Evolutionary conservation across 2,113 vertebrate genomes (phyloP), one percentile per base, ranked within the genome.

Genomic region (Protobothrops flavoviridis): DNA sequence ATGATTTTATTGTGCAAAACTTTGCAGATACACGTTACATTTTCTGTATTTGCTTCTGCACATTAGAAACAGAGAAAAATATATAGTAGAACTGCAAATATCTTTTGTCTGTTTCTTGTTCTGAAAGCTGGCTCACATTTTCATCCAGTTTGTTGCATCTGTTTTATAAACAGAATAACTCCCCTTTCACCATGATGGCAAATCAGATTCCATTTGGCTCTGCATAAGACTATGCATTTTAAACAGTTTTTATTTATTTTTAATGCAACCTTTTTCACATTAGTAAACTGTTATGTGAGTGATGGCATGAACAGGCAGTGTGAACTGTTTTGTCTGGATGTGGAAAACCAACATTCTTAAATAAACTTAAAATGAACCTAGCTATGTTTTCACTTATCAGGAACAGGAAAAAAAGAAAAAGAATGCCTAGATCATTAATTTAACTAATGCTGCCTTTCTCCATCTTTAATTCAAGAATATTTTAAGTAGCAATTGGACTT

Each of bases 221-320:
- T 24, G 56, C 91, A 90, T 48, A 43, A 93, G 91, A 57, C 11
- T 2, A 39, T 3, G 4, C 0, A 4, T 93, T 95, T 92, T 94
- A 43, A 90, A 4, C 3, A 56, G 1, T 4, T 85, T 95, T 94
- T 1, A 57, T 45, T 88, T 92, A 90, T 88, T 95, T 96, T 96
- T 89, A 95, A 94, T 64, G 56, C 33, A 95, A 59, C n/a, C 23
- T 94, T 93, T 96, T 95, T 91, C 81, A 94, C 92, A 87, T 89
- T 94, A 95, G 92, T 94, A 94, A 95, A 95, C 93, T 96, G 89
- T 88, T 91, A 91, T 23, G 29, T 93, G 87, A 59, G 88, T 87
- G 87, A 69, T 50, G 85, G 95, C 91, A 87, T 53, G 93, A 92
- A 93, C 81, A 91, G 69, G 93, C 91, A 92, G 92, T 69, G 94